Conservation (phyloP, 1,140 invertebrate species). For the Anastrepha ludens region DNA sequence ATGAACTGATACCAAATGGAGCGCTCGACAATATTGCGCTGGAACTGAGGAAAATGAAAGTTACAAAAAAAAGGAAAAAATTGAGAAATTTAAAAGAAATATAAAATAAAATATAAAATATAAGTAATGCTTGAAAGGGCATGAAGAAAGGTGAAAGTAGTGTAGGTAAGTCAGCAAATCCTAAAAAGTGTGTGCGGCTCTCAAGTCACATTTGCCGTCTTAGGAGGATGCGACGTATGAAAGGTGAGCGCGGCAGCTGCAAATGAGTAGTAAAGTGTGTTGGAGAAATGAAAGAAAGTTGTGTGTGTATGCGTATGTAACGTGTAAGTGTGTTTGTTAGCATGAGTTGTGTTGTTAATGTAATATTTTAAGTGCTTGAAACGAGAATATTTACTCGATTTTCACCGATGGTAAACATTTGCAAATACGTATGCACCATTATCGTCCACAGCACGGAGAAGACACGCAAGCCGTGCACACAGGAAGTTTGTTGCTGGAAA, state of each 20-base stretch:
- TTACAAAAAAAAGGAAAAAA: conserved; percentile 54
- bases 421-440: conserved; percentile 91
- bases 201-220: too few relatives aligned
- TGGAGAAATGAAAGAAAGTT: not conserved
- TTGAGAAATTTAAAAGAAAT: conserved; percentile 38
- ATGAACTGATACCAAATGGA: conserved; percentile 89
- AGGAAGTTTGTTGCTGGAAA: conserved; percentile 80
- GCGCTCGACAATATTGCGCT: conserved; percentile 84
- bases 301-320: not conserved
- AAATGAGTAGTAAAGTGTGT: too few relatives aligned
- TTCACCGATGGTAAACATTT: conserved; percentile 86
- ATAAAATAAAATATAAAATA: not conserved
- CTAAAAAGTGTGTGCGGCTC: too few relatives aligned
- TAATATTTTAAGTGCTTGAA: conserved; percentile 20
- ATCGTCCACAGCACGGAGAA: conserved; percentile 94
- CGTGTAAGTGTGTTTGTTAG: not conserved
- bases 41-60: conserved; percentile 76
- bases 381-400: conserved; percentile 73
- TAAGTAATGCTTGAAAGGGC: not conserved
- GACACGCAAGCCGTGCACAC: conserved; percentile 89
- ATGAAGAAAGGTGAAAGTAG: not conserved
- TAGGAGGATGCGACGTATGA: too few relatives aligned
- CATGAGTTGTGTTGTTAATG: not conserved
- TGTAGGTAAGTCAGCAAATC: too few relatives aligned
- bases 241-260: too few relatives aligned